Evolutionary conservation across 35 echinoderm and acorn worm species (phyloP).

Genomic region (Lytechinus variegatus): DNA sequence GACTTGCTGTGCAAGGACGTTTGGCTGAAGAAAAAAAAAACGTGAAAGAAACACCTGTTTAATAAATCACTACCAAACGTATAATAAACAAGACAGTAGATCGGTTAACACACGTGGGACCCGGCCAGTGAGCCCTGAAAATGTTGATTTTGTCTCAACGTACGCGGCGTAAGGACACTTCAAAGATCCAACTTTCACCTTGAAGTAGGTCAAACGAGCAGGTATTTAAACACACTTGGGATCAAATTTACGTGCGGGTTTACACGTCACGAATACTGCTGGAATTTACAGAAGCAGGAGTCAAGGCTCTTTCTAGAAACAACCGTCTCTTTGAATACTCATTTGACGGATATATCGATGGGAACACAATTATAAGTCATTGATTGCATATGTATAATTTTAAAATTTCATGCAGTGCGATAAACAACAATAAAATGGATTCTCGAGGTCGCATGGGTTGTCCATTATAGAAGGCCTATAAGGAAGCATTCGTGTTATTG

Average conservation of each 20-base stretch:
- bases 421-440: too few relatives aligned
- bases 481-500: too few relatives aligned
- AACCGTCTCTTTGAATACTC: too few relatives aligned
- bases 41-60: not conserved
- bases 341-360: too few relatives aligned
- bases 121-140: not conserved
- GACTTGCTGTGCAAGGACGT: not conserved
- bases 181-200: not conserved
- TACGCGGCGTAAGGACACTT: not conserved
- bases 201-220: not conserved
- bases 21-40: not conserved
- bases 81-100: not conserved
- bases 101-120: not conserved
- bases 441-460: too few relatives aligned
- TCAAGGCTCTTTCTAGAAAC: too few relatives aligned
- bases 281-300: too few relatives aligned
- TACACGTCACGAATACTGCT: not conserved
- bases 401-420: too few relatives aligned
- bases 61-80: not conserved
- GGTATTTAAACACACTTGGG: not conserved
- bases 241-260: not conserved
- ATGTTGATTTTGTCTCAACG: slow-evolving; percentile 11
- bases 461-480: too few relatives aligned
- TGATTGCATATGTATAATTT: too few relatives aligned
- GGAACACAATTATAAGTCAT: too few relatives aligned